Conservation (phyloP, 92 coral and sea anemone genomes). For the Zoanthus sociatus region DNA sequence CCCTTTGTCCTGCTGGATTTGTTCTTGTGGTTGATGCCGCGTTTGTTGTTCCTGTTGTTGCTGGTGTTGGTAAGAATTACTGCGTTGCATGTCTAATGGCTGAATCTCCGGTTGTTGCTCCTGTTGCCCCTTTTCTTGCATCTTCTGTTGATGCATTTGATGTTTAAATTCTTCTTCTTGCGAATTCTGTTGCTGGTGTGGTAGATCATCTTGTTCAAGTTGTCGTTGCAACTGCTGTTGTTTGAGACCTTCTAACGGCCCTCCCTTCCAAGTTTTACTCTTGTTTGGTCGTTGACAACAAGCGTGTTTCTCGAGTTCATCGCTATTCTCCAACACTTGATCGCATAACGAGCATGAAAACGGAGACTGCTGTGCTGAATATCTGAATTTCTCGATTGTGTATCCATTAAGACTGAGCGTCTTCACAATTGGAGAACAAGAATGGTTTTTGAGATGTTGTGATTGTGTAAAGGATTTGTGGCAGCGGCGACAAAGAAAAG, state of each 20-base stretch:
- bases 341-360: background rate
- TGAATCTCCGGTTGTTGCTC: background rate
- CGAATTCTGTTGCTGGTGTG: background rate
- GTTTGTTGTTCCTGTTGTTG: background rate
- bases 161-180: background rate
- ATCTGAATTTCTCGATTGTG: conserved; percentile 24
- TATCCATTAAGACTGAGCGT: conserved; percentile 26
- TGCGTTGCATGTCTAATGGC: no score
- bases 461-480: conserved; percentile 31
- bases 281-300: background rate
- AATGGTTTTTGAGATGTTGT: conserved; percentile 24
- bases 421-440: conserved; percentile 7
- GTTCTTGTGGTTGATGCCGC: background rate
- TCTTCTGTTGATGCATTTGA: background rate
- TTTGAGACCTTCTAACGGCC: background rate
- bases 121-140: background rate
- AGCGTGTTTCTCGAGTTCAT: conserved; percentile 15
- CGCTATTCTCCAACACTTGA: background rate
- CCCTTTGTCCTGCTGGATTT: background rate
- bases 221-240: background rate
- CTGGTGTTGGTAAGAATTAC: background rate
- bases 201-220: background rate
- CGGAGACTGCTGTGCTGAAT: background rate
- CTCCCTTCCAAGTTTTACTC: no score
- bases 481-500: conserved; percentile 18